Evolutionary conservation across 1,140 invertebrate genomes (phyloP).

Genomic region (Macrostomum lignano): DNA sequence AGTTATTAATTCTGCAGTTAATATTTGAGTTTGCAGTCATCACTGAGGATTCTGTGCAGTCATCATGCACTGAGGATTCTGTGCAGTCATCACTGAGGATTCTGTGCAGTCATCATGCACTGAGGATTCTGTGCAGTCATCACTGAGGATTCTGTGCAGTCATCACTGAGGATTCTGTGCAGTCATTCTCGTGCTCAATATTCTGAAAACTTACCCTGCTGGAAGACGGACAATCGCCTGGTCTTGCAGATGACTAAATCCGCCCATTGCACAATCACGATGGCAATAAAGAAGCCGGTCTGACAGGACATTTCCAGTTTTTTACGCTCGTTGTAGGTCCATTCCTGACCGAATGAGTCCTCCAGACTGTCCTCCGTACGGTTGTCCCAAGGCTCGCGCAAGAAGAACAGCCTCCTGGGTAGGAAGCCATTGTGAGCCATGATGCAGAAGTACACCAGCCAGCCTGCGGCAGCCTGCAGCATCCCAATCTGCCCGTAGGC

Average conservation of each 20-base stretch:
- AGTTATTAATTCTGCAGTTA: too few relatives aligned
- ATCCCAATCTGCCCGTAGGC: slow-evolving; percentile 33
- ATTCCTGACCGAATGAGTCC: slow-evolving; percentile 37
- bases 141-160: too few relatives aligned
- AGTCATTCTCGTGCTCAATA: too few relatives aligned
- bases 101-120: too few relatives aligned
- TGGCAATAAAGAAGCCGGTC: slow-evolving; percentile 28
- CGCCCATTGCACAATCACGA: slow-evolving; percentile 30
- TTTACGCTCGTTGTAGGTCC: slow-evolving; percentile 31
- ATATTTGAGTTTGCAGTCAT: too few relatives aligned
- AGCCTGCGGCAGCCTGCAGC: slow-evolving; percentile 31
- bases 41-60: too few relatives aligned
- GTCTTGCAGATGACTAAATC: slow-evolving; percentile 29
- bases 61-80: too few relatives aligned
- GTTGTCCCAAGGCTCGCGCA: slow-evolving; percentile 33
- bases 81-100: too few relatives aligned
- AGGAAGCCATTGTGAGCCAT: slow-evolving; percentile 36
- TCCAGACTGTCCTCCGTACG: slow-evolving; percentile 32
- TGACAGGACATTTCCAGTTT: slow-evolving; percentile 26
- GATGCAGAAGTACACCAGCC: slow-evolving; percentile 34
- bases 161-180: too few relatives aligned
- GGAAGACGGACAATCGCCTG: slow-evolving; percentile 23
- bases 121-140: too few relatives aligned
- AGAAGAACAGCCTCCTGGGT: slow-evolving; percentile 28
- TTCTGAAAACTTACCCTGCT: slow-evolving; percentile 29